Evolutionary conservation across 2,797 vertebrate species (phyloP), one percentile per base, ranked within the genome.

Genomic region (Hippopotamyrus pictus): DNA sequence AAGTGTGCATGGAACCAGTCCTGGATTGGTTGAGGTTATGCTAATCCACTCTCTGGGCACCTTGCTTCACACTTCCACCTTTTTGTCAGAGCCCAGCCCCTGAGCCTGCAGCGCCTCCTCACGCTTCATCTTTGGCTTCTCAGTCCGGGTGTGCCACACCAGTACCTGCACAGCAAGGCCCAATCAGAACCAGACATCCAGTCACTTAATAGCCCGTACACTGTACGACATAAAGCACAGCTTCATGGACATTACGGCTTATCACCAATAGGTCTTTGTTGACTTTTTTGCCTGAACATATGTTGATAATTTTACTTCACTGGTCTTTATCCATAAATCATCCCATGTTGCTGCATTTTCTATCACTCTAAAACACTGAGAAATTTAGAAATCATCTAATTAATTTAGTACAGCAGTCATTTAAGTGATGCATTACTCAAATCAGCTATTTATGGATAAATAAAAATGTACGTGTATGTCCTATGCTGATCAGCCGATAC

Each of bases 91-190:
- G n/a, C 97, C 97, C 88, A 95, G 93, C 46, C 98, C 97, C 92
- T 97, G 96, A 89, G 97, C 96, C 93, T 96, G 96, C 86, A 99
- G 94, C 84, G 96, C 95, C 9, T 98, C 97, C 92, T 99, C 97
- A 57, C 97, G 94, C 92, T 98, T 98, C 97, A 98, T 97, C 94
- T 98, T 98, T 9, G 98, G 98, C 90, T 98, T 98, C 95, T 99
- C 98, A 0, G 97, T 98, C 46, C 98, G 95, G 0, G 98, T 99
- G 90, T 99, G 98, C 98, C 98, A 98, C 88, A 99, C 98, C 92
- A 98, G 94, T 50, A 99, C 96, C 98, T 99, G 90, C 54, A 88
- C 0, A 48, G 59, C 83, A 73, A 12, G 88, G 83, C 19, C 85
- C 54, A 50, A 29, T 7, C 9, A 17, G 46, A 4, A 14, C 3